These are phyloP conservation scores for Corythoichthys intestinalis DNA, from an alignment of 2,113 vertebrate genomes.

Conservation along the genomic window DNA sequence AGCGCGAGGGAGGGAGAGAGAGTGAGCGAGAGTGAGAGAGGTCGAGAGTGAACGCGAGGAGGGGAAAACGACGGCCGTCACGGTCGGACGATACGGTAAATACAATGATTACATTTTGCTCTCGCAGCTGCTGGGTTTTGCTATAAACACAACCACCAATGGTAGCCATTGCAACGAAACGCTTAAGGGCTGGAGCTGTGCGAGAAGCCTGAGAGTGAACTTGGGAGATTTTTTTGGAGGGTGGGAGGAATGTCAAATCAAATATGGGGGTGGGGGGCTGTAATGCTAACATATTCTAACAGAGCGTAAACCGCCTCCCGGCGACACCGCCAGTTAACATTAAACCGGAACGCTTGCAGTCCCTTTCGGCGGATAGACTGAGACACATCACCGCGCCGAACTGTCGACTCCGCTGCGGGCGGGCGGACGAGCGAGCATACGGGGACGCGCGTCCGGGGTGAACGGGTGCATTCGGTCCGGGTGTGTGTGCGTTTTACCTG, in stretches of 20 bases:
- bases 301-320: neutral
- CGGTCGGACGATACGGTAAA: slow-evolving; percentile 79
- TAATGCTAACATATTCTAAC: slow-evolving; percentile 13
- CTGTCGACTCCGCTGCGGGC: slow-evolving; percentile 36
- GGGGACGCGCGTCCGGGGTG: slow-evolving; percentile 61
- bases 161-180: slow-evolving; percentile 24
- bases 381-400: slow-evolving; percentile 64
- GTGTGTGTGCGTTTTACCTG: slow-evolving; percentile 55
- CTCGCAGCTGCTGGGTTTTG: slow-evolving; percentile 24
- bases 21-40: slow-evolving; percentile 35
- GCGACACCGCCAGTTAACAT: slow-evolving; percentile 34
- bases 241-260: slow-evolving; percentile 19
- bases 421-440: slow-evolving; percentile 11
- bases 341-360: slow-evolving; percentile 36
- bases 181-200: slow-evolving; percentile 39
- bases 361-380: slow-evolving; percentile 54
- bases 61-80: slow-evolving; percentile 56
- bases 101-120: slow-evolving; percentile 57
- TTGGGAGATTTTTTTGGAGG: slow-evolving; percentile 44
- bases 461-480: slow-evolving; percentile 64
- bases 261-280: neutral
- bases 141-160: slow-evolving; percentile 20
- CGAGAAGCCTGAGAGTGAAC: slow-evolving; percentile 49
- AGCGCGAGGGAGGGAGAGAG: slow-evolving; percentile 52
- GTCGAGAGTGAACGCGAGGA: slow-evolving; percentile 35